Evolutionary conservation across 1,140 invertebrate species (phyloP), one percentile per base, ranked within the genome.

Genomic region (Cepaea nemoralis): DNA sequence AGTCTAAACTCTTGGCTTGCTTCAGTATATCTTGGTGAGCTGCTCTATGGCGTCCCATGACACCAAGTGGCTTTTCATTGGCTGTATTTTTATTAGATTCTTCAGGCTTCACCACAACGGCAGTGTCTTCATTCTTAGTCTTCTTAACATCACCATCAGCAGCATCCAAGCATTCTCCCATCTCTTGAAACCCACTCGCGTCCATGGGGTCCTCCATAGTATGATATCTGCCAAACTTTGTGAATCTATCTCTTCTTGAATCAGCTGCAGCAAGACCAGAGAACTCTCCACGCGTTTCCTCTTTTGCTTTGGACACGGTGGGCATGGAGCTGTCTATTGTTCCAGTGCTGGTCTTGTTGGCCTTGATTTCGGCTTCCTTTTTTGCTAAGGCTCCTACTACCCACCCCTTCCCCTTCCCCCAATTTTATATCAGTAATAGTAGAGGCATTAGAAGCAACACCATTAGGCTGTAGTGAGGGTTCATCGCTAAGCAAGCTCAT

Each of bases 171-270:
- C 12, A 31, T 6, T 67, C n/a, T 2, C 39, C 59, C 31, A 77
- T 1, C 10, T 37, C 27, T 35, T 77, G 50, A 24, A 77, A 77
- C 22, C 27, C 55, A 40, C 77, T 78, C 1, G 37, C 22, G 39
- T 78, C 63, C 35, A 63, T 78, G 39, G 77, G 59, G 50, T 78
- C 63, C 63, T 69, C 78, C 78, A 80, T 80, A 6, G 78, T 80
- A 33, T 80, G 78, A 40, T 73, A 63, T 14, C 78, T 39, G 0
- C 69, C 42, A 12, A 80, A 40, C 37, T 80, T 70, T 35, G 71
- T 73, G 67, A 71, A 71, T 31, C 69, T 14, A 10, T 69, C 3
- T 24, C 78, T 40, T 45, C 73, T 80, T 45, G 42, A 16, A n/a
- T 80, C 77, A 78, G 66, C 59, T 40, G n/a, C 77, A 69, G 63